These are phyloP conservation scores for Silurus glanis DNA, from an alignment of 2,113 vertebrate species.

Conservation along the genomic window DNA sequence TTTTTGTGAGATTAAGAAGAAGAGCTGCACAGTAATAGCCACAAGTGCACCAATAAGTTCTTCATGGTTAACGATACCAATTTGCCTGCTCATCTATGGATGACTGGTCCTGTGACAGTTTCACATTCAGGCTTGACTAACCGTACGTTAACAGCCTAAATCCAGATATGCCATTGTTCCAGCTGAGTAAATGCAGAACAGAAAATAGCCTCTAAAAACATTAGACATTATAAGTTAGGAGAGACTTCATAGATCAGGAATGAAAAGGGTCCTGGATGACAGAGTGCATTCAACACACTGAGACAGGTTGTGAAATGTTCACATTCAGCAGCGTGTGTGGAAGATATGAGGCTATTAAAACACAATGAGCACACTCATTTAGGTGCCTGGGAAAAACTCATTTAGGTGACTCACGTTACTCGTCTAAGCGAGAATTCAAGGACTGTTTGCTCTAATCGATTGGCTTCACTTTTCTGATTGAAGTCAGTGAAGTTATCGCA, in stretches of 20 bases:
- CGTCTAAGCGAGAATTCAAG: conserved; percentile 52
- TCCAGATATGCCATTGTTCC: conserved; percentile 40
- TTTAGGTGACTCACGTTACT: conserved; percentile 31
- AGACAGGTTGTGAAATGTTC: conserved; percentile 31
- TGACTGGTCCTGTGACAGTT: conserved; percentile 40
- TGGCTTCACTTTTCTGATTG: conserved; percentile 58
- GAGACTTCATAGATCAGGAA: conserved; percentile 19
- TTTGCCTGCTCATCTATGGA: conserved; percentile 46
- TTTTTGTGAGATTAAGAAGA: conserved; percentile 35
- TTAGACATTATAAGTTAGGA: conserved; percentile 4
- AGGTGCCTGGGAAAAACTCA: conserved; percentile 38
- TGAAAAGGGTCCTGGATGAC: conserved; percentile 28
- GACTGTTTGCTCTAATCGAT: conserved; percentile 58
- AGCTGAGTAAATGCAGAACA: conserved; percentile 27
- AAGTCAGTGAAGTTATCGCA: conserved; percentile 54
- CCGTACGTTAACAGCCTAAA: conserved; percentile 39
- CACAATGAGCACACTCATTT: conserved; percentile 47
- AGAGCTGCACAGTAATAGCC: conserved; percentile 35
- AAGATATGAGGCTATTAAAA: conserved; percentile 45
- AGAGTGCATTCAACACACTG: conserved; percentile 33
- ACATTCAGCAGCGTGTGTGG: background rate
- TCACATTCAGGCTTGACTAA: conserved; percentile 41
- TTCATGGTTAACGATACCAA: conserved; percentile 44
- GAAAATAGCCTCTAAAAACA: conserved; percentile 19
- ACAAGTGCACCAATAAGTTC: conserved; percentile 30